These are phyloP conservation scores for Erpetoichthys calabaricus DNA, from an alignment of 2,797 vertebrate genomes.

Conservation along the genomic window DNA sequence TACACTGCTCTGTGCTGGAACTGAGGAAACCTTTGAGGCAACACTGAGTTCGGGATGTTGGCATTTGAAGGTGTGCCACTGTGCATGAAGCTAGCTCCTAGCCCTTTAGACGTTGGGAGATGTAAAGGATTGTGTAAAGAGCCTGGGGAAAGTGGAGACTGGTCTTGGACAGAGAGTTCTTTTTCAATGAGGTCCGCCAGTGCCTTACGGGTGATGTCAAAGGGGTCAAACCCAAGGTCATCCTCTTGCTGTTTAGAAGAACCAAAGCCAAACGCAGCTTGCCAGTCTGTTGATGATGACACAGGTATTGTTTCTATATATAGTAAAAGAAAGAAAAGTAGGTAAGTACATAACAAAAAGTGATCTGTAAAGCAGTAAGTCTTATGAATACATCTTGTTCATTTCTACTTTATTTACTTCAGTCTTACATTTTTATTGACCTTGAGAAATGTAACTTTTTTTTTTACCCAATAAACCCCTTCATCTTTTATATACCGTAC, in stretches of 20 bases:
- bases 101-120: slow-evolving; percentile 60
- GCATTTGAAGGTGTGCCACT: slow-evolving; percentile 49
- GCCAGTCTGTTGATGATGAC: slow-evolving; percentile 97
- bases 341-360: background rate
- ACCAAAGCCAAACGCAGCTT: slow-evolving; percentile 95
- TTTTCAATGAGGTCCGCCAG: slow-evolving; percentile 97
- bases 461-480: too few relatives aligned
- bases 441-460: too few relatives aligned
- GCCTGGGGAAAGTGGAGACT: slow-evolving; percentile 66
- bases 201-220: slow-evolving; percentile 94
- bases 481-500: too few relatives aligned
- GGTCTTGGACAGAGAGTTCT: slow-evolving; percentile 92
- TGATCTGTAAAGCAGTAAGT: background rate
- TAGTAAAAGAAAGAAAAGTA: slow-evolving; percentile 2
- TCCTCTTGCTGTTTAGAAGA: slow-evolving; percentile 95
- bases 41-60: slow-evolving; percentile 55
- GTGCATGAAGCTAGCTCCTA: slow-evolving; percentile 60
- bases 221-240: slow-evolving; percentile 94
- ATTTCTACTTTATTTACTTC: too few relatives aligned
- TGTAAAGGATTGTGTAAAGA: slow-evolving; percentile 57
- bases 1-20: slow-evolving; percentile 91
- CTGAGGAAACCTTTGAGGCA: slow-evolving; percentile 78
- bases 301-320: slow-evolving; percentile 89
- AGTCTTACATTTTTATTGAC: too few relatives aligned
- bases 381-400: too few relatives aligned